These are phyloP conservation scores for Siniperca obscura DNA, from an alignment of 2,797 vertebrate species.

Conservation along the genomic window DNA sequence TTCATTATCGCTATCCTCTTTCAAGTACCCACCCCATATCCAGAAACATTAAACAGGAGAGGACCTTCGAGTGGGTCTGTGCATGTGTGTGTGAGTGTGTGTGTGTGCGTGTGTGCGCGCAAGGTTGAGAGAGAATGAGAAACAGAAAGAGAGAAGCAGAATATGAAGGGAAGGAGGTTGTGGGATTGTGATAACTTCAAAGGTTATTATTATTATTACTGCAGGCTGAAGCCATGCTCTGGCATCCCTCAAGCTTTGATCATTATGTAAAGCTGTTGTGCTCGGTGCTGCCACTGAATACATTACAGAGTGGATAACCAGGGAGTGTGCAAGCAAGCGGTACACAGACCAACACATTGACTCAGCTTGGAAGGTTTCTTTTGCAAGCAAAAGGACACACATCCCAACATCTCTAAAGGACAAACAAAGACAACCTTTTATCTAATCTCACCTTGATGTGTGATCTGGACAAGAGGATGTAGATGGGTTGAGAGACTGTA, in stretches of 20 bases:
- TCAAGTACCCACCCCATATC: slow-evolving; percentile 55
- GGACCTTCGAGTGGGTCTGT: slow-evolving; percentile 52
- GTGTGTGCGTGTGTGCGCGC: slow-evolving; percentile 1
- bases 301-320: slow-evolving; percentile 71
- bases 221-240: slow-evolving; percentile 75
- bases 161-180: slow-evolving; percentile 60
- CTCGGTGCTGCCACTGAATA: slow-evolving; percentile 64
- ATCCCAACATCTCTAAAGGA: slow-evolving; percentile 20
- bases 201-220: slow-evolving; percentile 79
- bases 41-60: slow-evolving; percentile 65
- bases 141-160: slow-evolving; percentile 28
- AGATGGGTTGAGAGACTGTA: background rate
- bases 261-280: slow-evolving; percentile 82
- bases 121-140: slow-evolving; percentile 25
- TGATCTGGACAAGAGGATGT: slow-evolving; percentile 1
- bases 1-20: slow-evolving; percentile 66
- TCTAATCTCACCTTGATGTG: slow-evolving; percentile 25
- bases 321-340: slow-evolving; percentile 38
- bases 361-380: slow-evolving; percentile 52
- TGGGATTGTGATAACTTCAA: slow-evolving; percentile 75
- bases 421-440: slow-evolving; percentile 1
- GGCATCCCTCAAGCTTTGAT: slow-evolving; percentile 80
- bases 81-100: slow-evolving; percentile 28
- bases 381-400: slow-evolving; percentile 35
- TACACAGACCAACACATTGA: slow-evolving; percentile 53